Evolutionary conservation across 2,797 vertebrate species (phyloP), one percentile per base, ranked within the genome.

Genomic region (Rhinatrema bivittatum): DNA sequence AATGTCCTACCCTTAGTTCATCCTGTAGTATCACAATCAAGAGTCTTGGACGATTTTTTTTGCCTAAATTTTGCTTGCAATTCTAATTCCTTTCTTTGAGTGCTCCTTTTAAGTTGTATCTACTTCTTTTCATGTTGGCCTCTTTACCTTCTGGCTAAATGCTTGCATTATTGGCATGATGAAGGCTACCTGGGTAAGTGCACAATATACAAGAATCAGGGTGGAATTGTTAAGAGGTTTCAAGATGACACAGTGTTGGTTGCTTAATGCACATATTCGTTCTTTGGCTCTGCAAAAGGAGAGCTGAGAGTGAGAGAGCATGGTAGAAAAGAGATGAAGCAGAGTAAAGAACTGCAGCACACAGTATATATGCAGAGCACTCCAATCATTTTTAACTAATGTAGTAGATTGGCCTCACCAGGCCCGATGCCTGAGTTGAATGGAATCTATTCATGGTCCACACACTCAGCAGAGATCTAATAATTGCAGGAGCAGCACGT

Each of bases 391-490:
- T 0, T 49, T 46, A 52, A 59, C 59, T 60, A 54, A 66, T 56
- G 60, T 42, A 64, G 49, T 47, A 30, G 60, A 62, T n/a, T n/a
- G 61, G 64, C 56, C 59, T 62, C 61, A 65, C 59, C 0, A 45
- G 26, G 53, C 30, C 4, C 40, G 46, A 61, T 20, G 10, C 30
- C 46, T 38, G 20, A n/a, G 13, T 68, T 79, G 69, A 78, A 77
- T 70, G 69, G 50, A 38, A 53, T 55, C 72, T 62, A 76, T 74
- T 64, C 58, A 70, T 42, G 54, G 38, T 51, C 27, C 30, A 24
- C 60, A 52, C 53, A 72, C 60, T 59, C 56, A 68, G 50, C 50
- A 60, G 63, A 60, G 55, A 49, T 29, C 42, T 43, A 35, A 50
- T 56, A 57, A 65, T 56, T 60, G 48, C 62, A 48, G 0, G 1